Base-by-base conservation (phyloP, 37 sponge, comb jelly and placozoan species). In the Beroe ovata region DNA sequence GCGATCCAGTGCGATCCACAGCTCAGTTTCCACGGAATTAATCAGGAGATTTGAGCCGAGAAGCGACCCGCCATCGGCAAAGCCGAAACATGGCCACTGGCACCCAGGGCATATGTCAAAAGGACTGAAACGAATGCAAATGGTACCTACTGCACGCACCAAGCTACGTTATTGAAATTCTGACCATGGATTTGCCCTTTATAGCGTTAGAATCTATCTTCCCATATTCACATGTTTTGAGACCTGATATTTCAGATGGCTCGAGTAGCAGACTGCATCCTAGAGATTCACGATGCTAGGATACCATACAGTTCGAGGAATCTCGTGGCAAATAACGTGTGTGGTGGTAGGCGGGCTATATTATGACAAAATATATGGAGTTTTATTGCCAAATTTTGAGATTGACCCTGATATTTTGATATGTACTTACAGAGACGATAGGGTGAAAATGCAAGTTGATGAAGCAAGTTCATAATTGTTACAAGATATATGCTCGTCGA, bases 51-150 rank as follows among this genome's bases (percentile, higher is more conserved):
- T 47, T 47, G 54, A 47, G 54, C 54, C 54, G 54, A 47, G 54
- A 11, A 47, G 11, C 11, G 54, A 47, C 6, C 54, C 54, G 6
- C 54, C 54, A 6, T 47, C 54, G 6, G 54, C 54, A 16, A 47
- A 47, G 11, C 84, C 84, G 3, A 33, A 36, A 16, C 22, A 19
- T 77, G 33, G 36, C 1, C 35, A 42, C 47, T 77, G 84, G 84
- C 33, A 32, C 25, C 84, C 84, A 36, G 84, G 84, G 4, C 84
- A 77, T 20, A 77, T 77, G 84, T 40, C 84, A 0, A 77, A 36
- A 2, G 84, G 84, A 41, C 54, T 77, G 1, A 77, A 77, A 54
- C 4, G 84, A 39, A 77, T 77, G 84, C 84, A 77, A 29, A 77
- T 77, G 84, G 84, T 77, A 77, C 39, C 1, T 40, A 4, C 6